Evolutionary conservation across 1,140 invertebrate genomes (phyloP), one percentile per base, ranked within the genome.

Genomic region (Oreohelix idahoensis): DNA sequence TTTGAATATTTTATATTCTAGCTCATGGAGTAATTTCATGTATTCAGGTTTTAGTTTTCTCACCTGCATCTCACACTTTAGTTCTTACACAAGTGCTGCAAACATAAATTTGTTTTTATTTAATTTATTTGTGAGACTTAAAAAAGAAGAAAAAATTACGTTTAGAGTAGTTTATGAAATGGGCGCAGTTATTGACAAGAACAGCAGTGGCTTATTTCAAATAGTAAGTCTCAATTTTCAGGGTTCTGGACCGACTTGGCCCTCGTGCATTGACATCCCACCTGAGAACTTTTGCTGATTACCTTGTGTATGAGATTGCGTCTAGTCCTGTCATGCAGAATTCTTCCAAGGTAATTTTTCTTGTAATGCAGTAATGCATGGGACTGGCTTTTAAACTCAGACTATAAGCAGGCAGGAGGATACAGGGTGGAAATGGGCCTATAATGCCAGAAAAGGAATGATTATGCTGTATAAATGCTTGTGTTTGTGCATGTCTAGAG

Each of bases 281-380:
- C 92, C 92, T 99, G 32, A 93, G 98, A 26, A 98, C 98, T 87
- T 98, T 99, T 91, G 98, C 97, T 89, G 98, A 99, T 93, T 98
- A 97, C 92, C 92, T 99, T 0, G 96, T 98, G 0, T 96, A 95
- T 90, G 97, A 99, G 91, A 97, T 99, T 90, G 96, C 96, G 39
- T 88, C 85, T 45, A 86, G 85, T 79, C 84, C 83, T 11, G 84
- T 80, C 53, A 79, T 82, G 23, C 86, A 87, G 51, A 85, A 86
- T n/a, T 74, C 83, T n/a, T 73, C 75, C 29, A 79, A 80, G 79
- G 66, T 80, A 29, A 32, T 17, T 39, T 13, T 38, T 66, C 15
- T 58, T 20, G n/a, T n/a, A n/a, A n/a, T n/a, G n/a, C 45, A 49
- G 8, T 49, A 49, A 49, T 49, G 45, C 45, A 49, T 58, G 51